Conservation (phyloP, 2,113 vertebrate species). For the Gobius niger region DNA sequence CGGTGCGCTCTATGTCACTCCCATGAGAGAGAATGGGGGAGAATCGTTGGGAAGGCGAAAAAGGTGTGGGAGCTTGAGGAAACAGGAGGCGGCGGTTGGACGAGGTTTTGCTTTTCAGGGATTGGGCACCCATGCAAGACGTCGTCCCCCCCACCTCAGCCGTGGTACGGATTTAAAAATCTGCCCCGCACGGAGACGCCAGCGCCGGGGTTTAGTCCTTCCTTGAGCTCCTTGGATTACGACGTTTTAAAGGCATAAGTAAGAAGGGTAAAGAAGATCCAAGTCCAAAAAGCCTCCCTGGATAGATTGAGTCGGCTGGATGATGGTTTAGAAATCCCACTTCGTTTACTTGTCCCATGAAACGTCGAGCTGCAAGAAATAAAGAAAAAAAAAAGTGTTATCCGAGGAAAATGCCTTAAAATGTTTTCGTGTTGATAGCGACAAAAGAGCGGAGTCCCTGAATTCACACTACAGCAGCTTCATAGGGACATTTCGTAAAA, state of each 20-base stretch:
- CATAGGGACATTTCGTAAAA: too few relatives aligned
- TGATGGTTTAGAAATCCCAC: conserved; percentile 46
- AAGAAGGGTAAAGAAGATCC: neutral
- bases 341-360: conserved; percentile 14
- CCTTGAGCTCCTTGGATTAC: conserved; percentile 64
- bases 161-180: conserved; percentile 40
- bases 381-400: too few relatives aligned
- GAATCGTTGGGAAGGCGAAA: conserved; percentile 27
- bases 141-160: conserved; percentile 28
- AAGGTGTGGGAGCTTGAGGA: conserved; percentile 1
- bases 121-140: conserved; percentile 68
- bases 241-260: conserved; percentile 37
- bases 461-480: too few relatives aligned
- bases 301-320: conserved; percentile 38
- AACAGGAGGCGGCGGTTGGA: neutral
- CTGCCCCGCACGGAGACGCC: conserved; percentile 40
- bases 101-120: conserved; percentile 32
- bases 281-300: conserved; percentile 20
- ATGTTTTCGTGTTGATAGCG: too few relatives aligned
- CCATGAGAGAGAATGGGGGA: conserved; percentile 65
- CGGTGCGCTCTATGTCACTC: conserved; percentile 70
- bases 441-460: too few relatives aligned
- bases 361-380: conserved; percentile 43
- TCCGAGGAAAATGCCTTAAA: too few relatives aligned
- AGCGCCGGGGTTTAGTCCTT: conserved; percentile 36